These are phyloP conservation scores for Petromus typicus DNA, from an alignment of 2,113 vertebrate genomes.

Conservation along the genomic window DNA sequence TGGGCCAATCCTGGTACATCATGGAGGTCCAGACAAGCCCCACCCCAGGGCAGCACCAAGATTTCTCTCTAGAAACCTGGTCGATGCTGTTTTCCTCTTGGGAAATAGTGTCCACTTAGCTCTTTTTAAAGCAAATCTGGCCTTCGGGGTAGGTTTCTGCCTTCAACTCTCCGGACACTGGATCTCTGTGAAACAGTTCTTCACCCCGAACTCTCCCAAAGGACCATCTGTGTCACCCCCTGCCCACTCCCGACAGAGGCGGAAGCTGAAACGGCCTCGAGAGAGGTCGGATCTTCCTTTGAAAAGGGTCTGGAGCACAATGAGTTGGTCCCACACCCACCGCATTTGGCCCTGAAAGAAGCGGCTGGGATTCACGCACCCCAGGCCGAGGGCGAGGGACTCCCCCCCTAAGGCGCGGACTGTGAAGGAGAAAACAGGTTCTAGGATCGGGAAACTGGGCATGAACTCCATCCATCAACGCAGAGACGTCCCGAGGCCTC, in stretches of 20 bases:
- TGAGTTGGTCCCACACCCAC: slow-evolving; percentile 88
- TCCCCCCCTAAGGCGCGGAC: slow-evolving; percentile 86
- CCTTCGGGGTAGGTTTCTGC: slow-evolving; percentile 59
- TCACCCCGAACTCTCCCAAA: neutral
- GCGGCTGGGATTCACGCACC: slow-evolving; percentile 85
- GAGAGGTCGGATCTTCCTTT: slow-evolving; percentile 82
- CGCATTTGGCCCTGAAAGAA: slow-evolving; percentile 86
- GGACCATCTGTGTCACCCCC: neutral
- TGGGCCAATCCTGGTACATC: accelerated
- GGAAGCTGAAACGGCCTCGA: slow-evolving; percentile 56
- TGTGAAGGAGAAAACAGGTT: too few species aligned
- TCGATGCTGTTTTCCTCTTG: neutral
- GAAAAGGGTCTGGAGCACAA: slow-evolving; percentile 87
- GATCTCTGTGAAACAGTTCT: slow-evolving; percentile 60
- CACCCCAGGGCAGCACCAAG: neutral
- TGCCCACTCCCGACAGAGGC: slow-evolving; percentile 64
- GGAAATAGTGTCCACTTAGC: neutral
- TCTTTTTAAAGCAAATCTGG: slow-evolving; percentile 13
- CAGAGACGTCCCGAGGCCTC: too few species aligned
- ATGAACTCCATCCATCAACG: slow-evolving; percentile 91
- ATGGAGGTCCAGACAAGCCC: neutral
- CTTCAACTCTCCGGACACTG: slow-evolving; percentile 59
- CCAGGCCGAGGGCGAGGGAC: slow-evolving; percentile 85
- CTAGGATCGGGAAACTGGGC: slow-evolving; percentile 89
- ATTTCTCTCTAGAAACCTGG: neutral